These are phyloP conservation scores for Puffinus mauretanicus DNA, from an alignment of 2,113 vertebrate genomes.

Conservation along the genomic window DNA sequence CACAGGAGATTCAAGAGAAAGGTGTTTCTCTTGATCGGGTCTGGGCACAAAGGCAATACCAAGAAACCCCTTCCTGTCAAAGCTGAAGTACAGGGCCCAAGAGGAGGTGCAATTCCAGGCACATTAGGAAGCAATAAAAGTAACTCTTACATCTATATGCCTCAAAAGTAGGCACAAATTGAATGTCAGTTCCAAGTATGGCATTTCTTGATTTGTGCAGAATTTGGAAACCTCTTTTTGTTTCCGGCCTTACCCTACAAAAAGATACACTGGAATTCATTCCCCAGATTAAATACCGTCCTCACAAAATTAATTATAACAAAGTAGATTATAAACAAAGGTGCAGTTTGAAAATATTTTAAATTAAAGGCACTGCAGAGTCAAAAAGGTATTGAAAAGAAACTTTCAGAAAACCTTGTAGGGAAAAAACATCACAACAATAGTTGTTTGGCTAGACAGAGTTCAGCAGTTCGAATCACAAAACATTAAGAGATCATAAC, in stretches of 20 bases:
- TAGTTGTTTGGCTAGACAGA: neutral
- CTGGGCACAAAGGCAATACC: neutral
- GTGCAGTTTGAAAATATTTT: neutral
- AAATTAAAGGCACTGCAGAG: neutral
- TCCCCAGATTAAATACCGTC: neutral
- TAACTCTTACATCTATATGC: neutral
- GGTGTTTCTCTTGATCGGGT: neutral
- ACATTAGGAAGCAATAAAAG: neutral
- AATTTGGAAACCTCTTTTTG: neutral
- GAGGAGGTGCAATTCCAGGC: neutral
- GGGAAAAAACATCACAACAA: neutral
- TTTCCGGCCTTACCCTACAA: neutral
- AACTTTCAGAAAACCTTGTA: neutral
- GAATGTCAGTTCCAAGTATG: neutral
- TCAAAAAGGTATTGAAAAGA: neutral
- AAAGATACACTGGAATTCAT: neutral
- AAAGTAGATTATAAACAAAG: neutral
- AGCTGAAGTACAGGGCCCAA: neutral
- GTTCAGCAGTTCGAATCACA: neutral
- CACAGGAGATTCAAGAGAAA: neutral
- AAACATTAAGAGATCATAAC: neutral
- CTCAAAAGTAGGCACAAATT: neutral
- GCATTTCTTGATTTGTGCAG: neutral
- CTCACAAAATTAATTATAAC: neutral
- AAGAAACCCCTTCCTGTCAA: neutral